Evolutionary conservation across 2,113 vertebrate genomes (phyloP), one percentile per base, ranked within the genome.

Genomic region (Oreochromis aureus): DNA sequence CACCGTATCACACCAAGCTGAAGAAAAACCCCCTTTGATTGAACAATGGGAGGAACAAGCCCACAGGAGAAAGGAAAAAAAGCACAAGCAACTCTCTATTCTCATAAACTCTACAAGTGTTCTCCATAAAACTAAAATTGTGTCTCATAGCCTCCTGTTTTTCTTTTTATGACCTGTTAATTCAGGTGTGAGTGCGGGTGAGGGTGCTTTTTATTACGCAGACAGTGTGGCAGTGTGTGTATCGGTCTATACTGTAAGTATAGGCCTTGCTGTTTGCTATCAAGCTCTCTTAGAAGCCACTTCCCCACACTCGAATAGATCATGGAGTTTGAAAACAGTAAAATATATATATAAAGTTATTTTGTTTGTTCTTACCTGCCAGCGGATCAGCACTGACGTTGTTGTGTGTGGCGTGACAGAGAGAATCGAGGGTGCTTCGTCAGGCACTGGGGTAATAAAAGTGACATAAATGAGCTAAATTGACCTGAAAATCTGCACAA

Each of bases 381-480:
- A 99, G 86, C 97, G 97, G 95, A 99, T 98, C 85, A 99, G 95
- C 94, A 99, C 98, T 0, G 98, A 99, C 0, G 98, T 99, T 10
- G 98, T 99, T 61, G 98, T 99, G 95, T 98, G 98, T 0, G 98
- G 98, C 0, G 97, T 99, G 91, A 99, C 97, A 0, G 98, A 98
- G 61, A 99, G 94, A 69, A 99, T 97, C 27, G 93, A 86, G 83
- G 98, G 98, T 0, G 98, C 96, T 91, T 98, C 97, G 15, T 98
- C 98, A 0, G 98, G 99, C 80, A 97, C 98, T 99, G 96, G 1
- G 82, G 84, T n/a, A 48, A 86, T 59, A 56, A 90, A 83, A 89
- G 69, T 2, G 88, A 89, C 76, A 89, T 11, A 36, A 87, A 91
- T 90, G 82, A 87, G 92, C 34, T 88, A 61, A 92, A 92, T 87